These are phyloP conservation scores for Neolamprologus ventralis DNA, from an alignment of 2,113 vertebrate species.

Conservation along the genomic window DNA sequence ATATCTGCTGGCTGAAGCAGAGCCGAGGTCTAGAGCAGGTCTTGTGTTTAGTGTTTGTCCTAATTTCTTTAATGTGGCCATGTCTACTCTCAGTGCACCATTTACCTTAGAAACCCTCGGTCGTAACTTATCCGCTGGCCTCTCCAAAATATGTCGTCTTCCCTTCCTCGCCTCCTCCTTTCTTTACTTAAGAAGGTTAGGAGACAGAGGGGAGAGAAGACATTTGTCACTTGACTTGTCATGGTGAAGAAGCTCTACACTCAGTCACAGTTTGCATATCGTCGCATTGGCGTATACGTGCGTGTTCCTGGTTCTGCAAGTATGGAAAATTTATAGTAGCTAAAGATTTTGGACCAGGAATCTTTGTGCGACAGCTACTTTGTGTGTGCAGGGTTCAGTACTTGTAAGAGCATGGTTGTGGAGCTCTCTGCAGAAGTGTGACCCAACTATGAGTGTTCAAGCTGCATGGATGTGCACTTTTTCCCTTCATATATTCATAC, in stretches of 20 bases:
- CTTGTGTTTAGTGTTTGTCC: neutral
- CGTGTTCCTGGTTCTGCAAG: neutral
- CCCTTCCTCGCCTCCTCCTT: neutral
- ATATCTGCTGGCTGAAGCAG: neutral
- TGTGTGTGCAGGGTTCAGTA: neutral
- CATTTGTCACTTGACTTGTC: conserved; percentile 31
- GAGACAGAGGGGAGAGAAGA: conserved; percentile 21
- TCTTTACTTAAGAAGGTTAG: conserved; percentile 61
- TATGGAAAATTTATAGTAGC: conserved; percentile 15
- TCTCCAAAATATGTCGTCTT: neutral
- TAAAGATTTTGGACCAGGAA: neutral
- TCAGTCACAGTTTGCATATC: neutral
- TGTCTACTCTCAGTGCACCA: conserved; percentile 7
- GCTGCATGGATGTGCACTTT: neutral
- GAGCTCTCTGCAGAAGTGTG: neutral
- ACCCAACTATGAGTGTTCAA: neutral
- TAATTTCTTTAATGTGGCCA: conserved; percentile 16
- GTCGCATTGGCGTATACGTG: neutral
- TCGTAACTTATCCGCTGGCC: neutral
- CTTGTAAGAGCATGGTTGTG: neutral
- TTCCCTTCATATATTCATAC: neutral
- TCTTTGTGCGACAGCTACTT: neutral
- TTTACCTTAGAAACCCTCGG: conserved; percentile 11
- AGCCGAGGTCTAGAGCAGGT: neutral
- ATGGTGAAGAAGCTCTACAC: neutral